A percentile compares a stretch with the other conserved stretches of the same genome.
Evolutionary conservation across 1,140 invertebrate species (phyloP).

Genomic region (Penaeus indicus): DNA sequence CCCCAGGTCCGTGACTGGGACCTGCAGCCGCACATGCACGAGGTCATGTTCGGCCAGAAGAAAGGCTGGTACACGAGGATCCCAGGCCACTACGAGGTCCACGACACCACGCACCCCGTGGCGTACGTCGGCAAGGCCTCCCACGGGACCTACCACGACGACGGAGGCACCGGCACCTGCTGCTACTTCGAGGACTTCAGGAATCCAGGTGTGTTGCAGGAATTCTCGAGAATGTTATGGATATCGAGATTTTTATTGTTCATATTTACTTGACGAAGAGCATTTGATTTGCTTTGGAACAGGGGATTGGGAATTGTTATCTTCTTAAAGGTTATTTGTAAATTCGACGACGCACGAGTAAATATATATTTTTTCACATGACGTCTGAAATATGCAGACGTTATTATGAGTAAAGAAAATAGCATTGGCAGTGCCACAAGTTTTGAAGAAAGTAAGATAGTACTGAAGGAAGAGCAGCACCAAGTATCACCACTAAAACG

Average conservation of each 20-base stretch:
- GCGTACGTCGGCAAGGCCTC: constrained; percentile 64
- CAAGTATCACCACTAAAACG: too few relatives aligned
- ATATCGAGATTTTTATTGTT: too few relatives aligned
- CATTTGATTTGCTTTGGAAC: not conserved
- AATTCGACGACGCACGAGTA: not conserved
- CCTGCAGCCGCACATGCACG: constrained; percentile 49
- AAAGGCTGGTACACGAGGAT: constrained; percentile 65
- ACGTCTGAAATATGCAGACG: not conserved
- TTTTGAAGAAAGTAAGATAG: too few relatives aligned
- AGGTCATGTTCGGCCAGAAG: constrained; percentile 65
- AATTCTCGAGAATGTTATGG: too few relatives aligned
- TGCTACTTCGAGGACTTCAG: constrained; percentile 67
- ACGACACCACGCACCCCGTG: constrained; percentile 61
- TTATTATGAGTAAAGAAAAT: not conserved
- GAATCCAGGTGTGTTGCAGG: constrained; percentile 58
- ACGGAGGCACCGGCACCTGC: constrained; percentile 66
- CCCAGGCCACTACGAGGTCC: constrained; percentile 58
- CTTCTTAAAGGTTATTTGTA: too few relatives aligned
- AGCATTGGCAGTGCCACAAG: too few relatives aligned
- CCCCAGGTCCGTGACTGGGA: constrained; percentile 16
- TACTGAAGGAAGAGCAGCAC: too few relatives aligned
- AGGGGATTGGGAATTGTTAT: too few relatives aligned
- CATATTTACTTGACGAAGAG: not conserved
- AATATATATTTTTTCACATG: not conserved
- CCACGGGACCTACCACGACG: constrained; percentile 66